phyloP scores from a whole-genome alignment of 2,888 invertebrate species.

The Amiota mariae region DNA sequence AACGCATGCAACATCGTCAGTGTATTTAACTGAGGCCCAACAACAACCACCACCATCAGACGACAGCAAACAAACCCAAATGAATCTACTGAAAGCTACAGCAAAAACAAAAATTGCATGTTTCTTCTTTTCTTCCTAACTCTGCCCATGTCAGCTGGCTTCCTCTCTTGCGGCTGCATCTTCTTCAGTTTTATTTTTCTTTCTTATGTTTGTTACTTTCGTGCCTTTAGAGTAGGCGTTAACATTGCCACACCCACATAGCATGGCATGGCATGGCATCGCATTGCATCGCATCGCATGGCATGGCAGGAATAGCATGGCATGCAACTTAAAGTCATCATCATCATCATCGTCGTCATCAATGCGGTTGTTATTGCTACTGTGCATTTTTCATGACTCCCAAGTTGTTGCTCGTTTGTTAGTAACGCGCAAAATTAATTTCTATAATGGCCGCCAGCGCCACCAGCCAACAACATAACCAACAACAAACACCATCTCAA shows the following conservation, averaged over 20 bases:
- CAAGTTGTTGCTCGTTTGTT: conserved; percentile 67
- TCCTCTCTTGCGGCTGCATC: not conserved
- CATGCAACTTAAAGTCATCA: conserved; percentile 43
- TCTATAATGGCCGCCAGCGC: conserved; percentile 61
- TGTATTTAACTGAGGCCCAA: not conserved
- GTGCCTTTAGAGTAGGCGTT: not conserved
- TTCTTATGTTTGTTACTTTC: not conserved
- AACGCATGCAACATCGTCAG: conserved; percentile 57
- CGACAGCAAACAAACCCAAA: not conserved
- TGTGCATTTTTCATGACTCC: conserved; percentile 50
- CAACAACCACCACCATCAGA: not conserved
- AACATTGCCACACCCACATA: conserved; percentile 20
- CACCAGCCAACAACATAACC: not conserved
- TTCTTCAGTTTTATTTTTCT: not conserved
- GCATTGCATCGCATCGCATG: conserved; percentile 53
- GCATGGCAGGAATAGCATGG: conserved; percentile 59
- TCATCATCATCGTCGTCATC: conserved; percentile 31
- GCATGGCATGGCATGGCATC: conserved; percentile 54
- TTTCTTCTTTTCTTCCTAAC: not conserved
- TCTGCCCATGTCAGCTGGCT: no score
- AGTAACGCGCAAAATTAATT: conserved; percentile 63
- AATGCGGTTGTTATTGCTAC: not conserved
- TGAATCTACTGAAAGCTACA: no score
- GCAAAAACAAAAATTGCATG: conserved; percentile 3
- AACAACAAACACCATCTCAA: not conserved